These are phyloP conservation scores for Cephus rjabovi DNA, from an alignment of 2,888 invertebrate species.

Conservation along the genomic window DNA sequence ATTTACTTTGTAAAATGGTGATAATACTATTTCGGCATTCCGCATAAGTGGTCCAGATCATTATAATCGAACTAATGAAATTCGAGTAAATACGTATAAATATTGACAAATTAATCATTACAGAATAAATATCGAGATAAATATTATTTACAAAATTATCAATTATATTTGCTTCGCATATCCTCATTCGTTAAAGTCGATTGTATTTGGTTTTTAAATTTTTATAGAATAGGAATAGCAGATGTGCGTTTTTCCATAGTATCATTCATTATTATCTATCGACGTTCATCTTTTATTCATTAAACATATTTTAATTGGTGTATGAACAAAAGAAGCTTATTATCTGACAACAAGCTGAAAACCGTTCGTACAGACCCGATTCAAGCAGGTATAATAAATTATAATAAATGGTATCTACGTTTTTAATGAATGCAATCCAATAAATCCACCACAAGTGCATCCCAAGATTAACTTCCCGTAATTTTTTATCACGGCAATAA, in stretches of 20 bases:
- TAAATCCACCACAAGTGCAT: background rate
- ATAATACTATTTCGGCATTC: constrained; percentile 49
- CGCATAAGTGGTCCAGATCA: constrained; percentile 19
- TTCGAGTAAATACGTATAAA: constrained; percentile 34
- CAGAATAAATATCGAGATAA: constrained; percentile 51
- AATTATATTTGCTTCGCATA: background rate
- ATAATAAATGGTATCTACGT: background rate
- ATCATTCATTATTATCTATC: background rate
- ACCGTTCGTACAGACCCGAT: background rate
- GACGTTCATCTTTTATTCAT: background rate
- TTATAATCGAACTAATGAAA: constrained; percentile 24
- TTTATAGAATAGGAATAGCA: background rate
- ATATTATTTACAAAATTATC: constrained; percentile 51
- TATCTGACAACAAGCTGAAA: background rate
- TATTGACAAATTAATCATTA: constrained; percentile 37
- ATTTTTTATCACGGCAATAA: background rate
- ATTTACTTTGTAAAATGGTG: constrained; percentile 47
- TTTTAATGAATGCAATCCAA: background rate
- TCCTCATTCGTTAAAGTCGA: background rate
- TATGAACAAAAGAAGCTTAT: background rate
- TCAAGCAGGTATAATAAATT: background rate
- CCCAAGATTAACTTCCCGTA: background rate
- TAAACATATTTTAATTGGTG: background rate
- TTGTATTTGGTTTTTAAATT: background rate
- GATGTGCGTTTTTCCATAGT: background rate